Conservation (phyloP, 2,113 vertebrate genomes). For the Indicator indicator region DNA sequence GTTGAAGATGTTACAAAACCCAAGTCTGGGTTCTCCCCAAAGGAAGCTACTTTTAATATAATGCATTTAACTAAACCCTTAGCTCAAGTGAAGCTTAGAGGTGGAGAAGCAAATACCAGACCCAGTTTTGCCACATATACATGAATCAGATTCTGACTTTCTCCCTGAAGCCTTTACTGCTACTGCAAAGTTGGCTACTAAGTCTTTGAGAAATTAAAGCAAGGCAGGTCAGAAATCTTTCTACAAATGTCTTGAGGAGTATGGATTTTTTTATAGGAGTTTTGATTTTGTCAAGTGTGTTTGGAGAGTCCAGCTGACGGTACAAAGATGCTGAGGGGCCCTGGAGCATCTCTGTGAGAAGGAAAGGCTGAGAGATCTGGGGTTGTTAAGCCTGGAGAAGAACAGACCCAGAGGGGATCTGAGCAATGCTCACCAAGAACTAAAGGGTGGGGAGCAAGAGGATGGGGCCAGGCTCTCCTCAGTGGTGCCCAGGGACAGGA, state of each 20-base stretch:
- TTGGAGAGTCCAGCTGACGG: too few species aligned
- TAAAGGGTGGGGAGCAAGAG: too few species aligned
- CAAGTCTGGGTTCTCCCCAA: not conserved
- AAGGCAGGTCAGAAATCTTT: not conserved
- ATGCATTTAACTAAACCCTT: not conserved
- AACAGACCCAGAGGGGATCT: too few species aligned
- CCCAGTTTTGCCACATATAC: not conserved
- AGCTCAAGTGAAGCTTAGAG: not conserved
- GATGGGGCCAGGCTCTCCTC: too few species aligned
- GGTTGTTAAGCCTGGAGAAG: too few species aligned
- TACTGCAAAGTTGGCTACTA: not conserved
- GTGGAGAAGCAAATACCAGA: not conserved
- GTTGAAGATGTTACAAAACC: too few species aligned
- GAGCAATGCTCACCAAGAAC: too few species aligned
- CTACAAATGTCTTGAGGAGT: not conserved
- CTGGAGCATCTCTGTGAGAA: too few species aligned
- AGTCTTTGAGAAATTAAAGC: not conserved
- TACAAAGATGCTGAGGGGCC: too few species aligned
- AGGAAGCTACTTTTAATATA: not conserved
- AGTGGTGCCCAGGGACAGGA: too few species aligned
- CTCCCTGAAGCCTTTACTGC: not conserved
- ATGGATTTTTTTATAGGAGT: rapidly evolving
- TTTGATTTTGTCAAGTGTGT: not conserved
- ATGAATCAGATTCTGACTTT: not conserved
- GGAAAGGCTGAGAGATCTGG: too few species aligned